Percentiles rank a stretch among this genome's conserved stretches.
phyloP scores from a whole-genome alignment of 2,888 invertebrate genomes.

The Orchesellides sinensis region DNA sequence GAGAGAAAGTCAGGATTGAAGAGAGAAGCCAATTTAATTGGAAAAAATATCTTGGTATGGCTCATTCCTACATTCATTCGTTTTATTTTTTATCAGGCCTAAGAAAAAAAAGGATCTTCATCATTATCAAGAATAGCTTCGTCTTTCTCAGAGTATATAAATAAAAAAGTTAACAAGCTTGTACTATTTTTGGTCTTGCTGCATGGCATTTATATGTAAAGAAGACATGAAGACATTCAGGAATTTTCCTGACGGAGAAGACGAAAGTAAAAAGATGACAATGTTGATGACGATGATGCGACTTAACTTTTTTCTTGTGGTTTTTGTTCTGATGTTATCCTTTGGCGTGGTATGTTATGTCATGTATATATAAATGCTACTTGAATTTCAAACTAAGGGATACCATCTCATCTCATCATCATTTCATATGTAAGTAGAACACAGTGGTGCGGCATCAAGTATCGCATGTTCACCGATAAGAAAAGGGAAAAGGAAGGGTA shows the following conservation, averaged over 20 bases:
- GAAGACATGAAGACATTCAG: not conserved
- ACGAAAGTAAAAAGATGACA: conserved; percentile 47
- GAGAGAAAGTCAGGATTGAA: too few relatives aligned
- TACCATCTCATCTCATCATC: not conserved
- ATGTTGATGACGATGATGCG: conserved; percentile 58
- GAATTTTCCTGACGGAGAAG: too few relatives aligned
- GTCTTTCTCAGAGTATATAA: too few relatives aligned
- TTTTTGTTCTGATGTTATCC: conserved; percentile 14
- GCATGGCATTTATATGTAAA: not conserved
- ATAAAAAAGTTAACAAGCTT: conserved; percentile 69
- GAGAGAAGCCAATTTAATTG: too few relatives aligned
- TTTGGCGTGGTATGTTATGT: conserved; percentile 35
- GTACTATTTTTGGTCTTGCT: conserved; percentile 70
- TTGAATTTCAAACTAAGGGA: conserved; percentile 51
- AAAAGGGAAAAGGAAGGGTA: conserved; percentile 43
- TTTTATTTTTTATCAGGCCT: too few relatives aligned
- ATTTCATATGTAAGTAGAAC: not conserved
- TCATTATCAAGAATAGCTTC: not conserved
- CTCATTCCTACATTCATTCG: not conserved
- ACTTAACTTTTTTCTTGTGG: conserved; percentile 40
- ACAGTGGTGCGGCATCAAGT: not conserved
- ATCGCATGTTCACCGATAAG: too few relatives aligned
- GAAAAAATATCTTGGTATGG: too few relatives aligned
- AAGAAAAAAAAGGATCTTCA: too few relatives aligned
- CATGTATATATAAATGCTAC: too few relatives aligned